Conservation (phyloP, 2,113 vertebrate genomes). For the Heptranchias perlo region DNA sequence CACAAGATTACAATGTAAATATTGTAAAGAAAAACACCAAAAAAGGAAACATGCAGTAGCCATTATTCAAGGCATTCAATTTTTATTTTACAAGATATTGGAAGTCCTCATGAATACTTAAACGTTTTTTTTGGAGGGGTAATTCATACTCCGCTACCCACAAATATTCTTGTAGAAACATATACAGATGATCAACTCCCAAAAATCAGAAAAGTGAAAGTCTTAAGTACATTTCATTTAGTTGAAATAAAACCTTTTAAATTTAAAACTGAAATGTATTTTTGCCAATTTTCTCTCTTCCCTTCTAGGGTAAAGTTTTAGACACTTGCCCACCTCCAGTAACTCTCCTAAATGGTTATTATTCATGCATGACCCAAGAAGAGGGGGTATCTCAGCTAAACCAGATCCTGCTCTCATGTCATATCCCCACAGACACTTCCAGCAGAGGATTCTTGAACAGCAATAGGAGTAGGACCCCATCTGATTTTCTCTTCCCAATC, state of each 20-base stretch:
- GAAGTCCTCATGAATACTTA: background rate
- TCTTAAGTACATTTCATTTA: background rate
- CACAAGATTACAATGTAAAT: background rate
- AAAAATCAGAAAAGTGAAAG: background rate
- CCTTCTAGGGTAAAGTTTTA: background rate
- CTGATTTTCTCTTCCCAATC: background rate
- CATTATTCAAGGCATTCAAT: background rate
- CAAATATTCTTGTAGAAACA: background rate
- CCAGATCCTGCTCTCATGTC: background rate
- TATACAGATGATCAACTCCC: background rate
- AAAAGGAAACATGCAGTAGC: background rate
- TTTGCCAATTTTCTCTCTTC: background rate
- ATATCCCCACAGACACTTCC: background rate
- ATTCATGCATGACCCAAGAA: background rate
- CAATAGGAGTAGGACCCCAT: background rate
- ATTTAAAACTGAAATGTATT: too few species aligned
- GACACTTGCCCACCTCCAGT: background rate
- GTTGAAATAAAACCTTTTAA: background rate
- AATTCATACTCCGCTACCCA: background rate
- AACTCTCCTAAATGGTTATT: background rate
- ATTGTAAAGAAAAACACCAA: background rate
- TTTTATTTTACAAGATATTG: background rate
- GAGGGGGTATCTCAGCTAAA: background rate
- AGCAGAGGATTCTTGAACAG: background rate
- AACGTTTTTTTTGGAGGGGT: background rate